phyloP scores from a whole-genome alignment of 2,797 vertebrate species.

The Alcedo quadribrachys region DNA sequence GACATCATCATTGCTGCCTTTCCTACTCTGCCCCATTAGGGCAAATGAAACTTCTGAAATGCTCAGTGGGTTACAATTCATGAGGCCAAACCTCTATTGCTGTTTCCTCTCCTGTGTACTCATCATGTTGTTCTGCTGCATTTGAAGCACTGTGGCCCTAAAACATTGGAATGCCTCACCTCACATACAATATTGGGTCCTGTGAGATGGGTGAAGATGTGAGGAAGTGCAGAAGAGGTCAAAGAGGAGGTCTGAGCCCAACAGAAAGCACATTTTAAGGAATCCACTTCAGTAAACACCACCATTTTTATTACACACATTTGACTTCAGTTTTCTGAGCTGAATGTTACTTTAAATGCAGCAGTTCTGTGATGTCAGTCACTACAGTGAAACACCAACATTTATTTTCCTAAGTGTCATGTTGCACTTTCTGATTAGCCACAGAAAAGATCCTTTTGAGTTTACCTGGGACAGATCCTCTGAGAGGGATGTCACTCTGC shows the following conservation, averaged over 20 bases:
- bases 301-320: neutral
- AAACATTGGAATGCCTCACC: neutral
- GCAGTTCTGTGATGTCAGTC: neutral
- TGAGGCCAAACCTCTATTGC: neutral
- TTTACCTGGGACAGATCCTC: slow-evolving; percentile 73
- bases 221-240: neutral
- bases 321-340: neutral
- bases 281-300: neutral
- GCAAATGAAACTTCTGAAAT: neutral
- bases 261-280: neutral
- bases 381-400: neutral
- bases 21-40: neutral
- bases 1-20: neutral
- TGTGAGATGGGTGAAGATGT: neutral
- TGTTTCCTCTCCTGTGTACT: neutral
- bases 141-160: neutral
- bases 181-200: neutral
- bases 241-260: neutral
- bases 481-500: neutral
- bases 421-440: neutral
- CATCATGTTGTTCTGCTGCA: neutral
- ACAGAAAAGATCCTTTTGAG: neutral
- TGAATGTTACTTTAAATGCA: neutral
- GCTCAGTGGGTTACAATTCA: neutral
- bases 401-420: neutral